Evolutionary conservation across 2,888 invertebrate species (phyloP), one percentile per base, ranked within the genome.

Genomic region (Drosophila macrospina): DNA sequence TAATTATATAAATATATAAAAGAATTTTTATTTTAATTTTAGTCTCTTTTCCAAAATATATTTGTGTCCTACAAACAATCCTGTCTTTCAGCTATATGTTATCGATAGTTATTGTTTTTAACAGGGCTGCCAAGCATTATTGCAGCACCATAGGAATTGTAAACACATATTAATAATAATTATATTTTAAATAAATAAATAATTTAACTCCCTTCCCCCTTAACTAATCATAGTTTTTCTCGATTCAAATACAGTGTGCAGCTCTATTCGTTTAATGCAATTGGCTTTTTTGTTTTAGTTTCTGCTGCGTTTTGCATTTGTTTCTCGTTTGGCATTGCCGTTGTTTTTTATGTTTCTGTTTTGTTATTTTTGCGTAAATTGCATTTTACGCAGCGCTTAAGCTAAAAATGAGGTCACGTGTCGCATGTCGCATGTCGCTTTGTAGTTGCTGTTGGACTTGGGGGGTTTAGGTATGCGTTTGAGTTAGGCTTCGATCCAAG

Each of bases 341-440:
- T 70, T 65, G 67, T 32, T 42, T 48, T 28, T 36, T 7, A 16
- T 50, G 8, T 52, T 59, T 79, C 66, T 68, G 48, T 62, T 54
- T 70, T 73, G 56, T 59, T n/a, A 32, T 60, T 60, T 66, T 54
- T 74, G 75, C 76, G 71, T 71, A 83, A 86, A 75, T 87, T 79
- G 78, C 87, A 80, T 85, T 80, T 72, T 44, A 78, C 75, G 84
- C 88, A 65, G 74, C 69, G 16, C 47, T 61, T 41, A 44, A 59
- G 71, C 69, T 48, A 39, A 74, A 66, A 86, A 74, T 67, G 79
- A 57, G 87, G 89, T 79, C 87, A 80, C 15, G 30, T 54, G 55
- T 32, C 13, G 59, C 28, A 8, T 52, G 50, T 51, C 50, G 50
- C 51, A 15, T n/a, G 24, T 28, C 28, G 30, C 44, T 47, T 42